A percentile compares a stretch with the other conserved stretches of the same genome.
Evolutionary conservation across 2,797 vertebrate species (phyloP).

Genomic region (Danionella dracula): DNA sequence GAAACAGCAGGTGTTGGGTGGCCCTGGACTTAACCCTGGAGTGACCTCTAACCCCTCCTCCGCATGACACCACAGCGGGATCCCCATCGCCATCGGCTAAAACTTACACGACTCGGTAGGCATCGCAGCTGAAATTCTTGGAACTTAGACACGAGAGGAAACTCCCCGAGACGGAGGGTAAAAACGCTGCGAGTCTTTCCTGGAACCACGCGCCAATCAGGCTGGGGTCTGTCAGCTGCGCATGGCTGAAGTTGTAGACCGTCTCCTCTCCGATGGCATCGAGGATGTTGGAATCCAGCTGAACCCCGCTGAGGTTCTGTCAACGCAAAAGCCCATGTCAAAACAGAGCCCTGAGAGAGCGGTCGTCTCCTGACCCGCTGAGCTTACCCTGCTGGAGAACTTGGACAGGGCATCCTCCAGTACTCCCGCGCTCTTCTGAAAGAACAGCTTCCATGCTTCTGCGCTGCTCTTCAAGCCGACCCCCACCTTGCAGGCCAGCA

Average conservation of each 20-base stretch:
- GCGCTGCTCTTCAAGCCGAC: background rate
- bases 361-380: background rate
- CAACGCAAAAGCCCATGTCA: background rate
- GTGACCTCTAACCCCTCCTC: background rate
- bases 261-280: slow-evolving; percentile 49
- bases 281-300: slow-evolving; percentile 33
- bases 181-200: slow-evolving; percentile 36
- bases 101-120: slow-evolving; percentile 51
- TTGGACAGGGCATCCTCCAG: slow-evolving; percentile 39
- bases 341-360: background rate
- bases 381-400: slow-evolving; percentile 36
- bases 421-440: slow-evolving; percentile 22
- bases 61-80: background rate
- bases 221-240: slow-evolving; percentile 23
- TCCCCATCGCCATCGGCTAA: too few species aligned
- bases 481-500: slow-evolving; percentile 45
- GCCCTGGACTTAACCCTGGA: too few species aligned
- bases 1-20: background rate
- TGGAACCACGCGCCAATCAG: slow-evolving; percentile 45
- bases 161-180: slow-evolving; percentile 40
- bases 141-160: slow-evolving; percentile 49
- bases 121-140: slow-evolving; percentile 50
- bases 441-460: slow-evolving; percentile 29
- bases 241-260: slow-evolving; percentile 36
- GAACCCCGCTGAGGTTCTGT: slow-evolving; percentile 23